phyloP scores from a whole-genome alignment of 2,888 invertebrate genomes.

The Tineola bisselliella region DNA sequence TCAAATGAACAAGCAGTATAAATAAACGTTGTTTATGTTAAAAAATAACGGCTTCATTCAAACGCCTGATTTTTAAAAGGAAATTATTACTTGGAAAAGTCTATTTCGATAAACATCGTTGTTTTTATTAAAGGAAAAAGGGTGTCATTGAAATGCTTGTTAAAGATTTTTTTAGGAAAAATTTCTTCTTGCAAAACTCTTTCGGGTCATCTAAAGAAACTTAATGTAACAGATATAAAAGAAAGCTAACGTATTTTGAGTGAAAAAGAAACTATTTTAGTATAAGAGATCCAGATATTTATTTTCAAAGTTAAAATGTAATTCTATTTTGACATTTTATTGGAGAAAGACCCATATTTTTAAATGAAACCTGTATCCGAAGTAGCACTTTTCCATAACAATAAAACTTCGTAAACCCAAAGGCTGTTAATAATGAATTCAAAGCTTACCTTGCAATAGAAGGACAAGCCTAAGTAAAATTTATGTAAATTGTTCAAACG shows the following conservation, averaged over 20 bases:
- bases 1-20: too few relatives aligned
- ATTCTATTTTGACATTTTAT: background rate
- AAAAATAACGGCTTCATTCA: background rate
- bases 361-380: background rate
- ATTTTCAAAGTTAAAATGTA: background rate
- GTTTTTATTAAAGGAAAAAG: background rate
- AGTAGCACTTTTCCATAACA: background rate
- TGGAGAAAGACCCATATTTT: background rate
- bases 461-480: background rate
- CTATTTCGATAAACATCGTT: too few relatives aligned
- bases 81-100: too few relatives aligned
- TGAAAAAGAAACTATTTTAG: background rate
- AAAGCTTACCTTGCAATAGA: background rate
- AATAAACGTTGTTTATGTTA: too few relatives aligned
- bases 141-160: background rate
- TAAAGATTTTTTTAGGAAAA: background rate
- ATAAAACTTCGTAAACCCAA: conserved; percentile 10
- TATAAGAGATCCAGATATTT: background rate
- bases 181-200: background rate
- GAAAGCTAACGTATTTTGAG: background rate
- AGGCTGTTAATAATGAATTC: background rate
- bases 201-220: background rate
- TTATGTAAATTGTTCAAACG: background rate
- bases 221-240: background rate
- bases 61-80: too few relatives aligned